These are phyloP conservation scores for Schizaphis graminum DNA, from an alignment of 2,888 invertebrate species.

Conservation along the genomic window DNA sequence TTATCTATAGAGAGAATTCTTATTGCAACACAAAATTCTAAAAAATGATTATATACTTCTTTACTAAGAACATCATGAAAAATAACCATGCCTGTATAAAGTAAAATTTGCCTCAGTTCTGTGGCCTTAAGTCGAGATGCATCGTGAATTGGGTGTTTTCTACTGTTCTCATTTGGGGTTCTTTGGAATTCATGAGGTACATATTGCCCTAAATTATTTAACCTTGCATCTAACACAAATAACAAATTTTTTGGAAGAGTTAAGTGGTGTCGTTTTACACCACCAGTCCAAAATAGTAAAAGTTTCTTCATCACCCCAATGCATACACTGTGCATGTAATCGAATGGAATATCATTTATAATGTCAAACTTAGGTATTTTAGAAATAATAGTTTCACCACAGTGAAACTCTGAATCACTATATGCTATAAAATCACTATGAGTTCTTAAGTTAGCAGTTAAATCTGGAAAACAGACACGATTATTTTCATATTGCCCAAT, in stretches of 20 bases:
- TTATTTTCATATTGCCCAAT: slow-evolving; percentile 64
- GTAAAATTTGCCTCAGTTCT: neutral
- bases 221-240: neutral
- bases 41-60: neutral
- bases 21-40: slow-evolving; percentile 15
- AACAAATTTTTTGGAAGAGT: neutral
- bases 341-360: slow-evolving; percentile 68
- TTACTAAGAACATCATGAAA: slow-evolving; percentile 1
- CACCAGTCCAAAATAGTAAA: slow-evolving; percentile 68
- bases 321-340: slow-evolving; percentile 69
- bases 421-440: slow-evolving; percentile 55
- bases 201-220: too few species aligned
- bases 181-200: slow-evolving; percentile 21
- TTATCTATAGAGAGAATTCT: neutral
- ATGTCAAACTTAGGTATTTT: slow-evolving; percentile 68
- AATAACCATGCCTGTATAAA: slow-evolving; percentile 20
- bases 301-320: slow-evolving; percentile 67
- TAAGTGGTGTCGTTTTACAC: slow-evolving; percentile 47
- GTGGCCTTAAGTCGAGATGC: slow-evolving; percentile 1
- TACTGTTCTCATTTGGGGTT: slow-evolving; percentile 21
- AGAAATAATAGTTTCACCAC: slow-evolving; percentile 37
- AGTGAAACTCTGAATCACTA: slow-evolving; percentile 68
- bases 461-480: slow-evolving; percentile 66
- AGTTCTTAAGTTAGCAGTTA: slow-evolving; percentile 47
- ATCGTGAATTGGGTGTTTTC: slow-evolving; percentile 13